phyloP scores from a whole-genome alignment of 2,113 vertebrate species.

The Corvus hawaiiensis region DNA sequence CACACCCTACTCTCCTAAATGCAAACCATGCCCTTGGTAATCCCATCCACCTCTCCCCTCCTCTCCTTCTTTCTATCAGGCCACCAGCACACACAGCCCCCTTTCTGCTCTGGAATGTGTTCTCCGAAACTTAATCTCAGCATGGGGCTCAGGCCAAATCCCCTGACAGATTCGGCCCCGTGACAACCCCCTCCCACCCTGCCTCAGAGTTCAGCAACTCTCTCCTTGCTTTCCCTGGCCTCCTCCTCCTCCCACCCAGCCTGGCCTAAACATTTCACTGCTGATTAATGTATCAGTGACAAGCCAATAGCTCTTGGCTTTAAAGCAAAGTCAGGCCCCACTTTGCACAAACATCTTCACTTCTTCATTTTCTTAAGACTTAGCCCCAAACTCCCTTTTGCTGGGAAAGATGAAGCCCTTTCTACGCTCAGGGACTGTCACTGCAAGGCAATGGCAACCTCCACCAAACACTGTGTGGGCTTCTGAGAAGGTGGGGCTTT shows the following conservation, averaged over 20 bases:
- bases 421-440: background rate
- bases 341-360: constrained; percentile 54
- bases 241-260: constrained; percentile 31
- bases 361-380: constrained; percentile 22
- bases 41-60: constrained; percentile 56
- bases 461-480: background rate
- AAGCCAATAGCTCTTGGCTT: constrained; percentile 67
- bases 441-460: background rate
- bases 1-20: constrained; percentile 39
- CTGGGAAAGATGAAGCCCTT: background rate
- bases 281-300: constrained; percentile 70
- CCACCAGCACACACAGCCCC: constrained; percentile 73
- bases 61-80: constrained; percentile 40
- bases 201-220: background rate
- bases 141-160: constrained; percentile 69
- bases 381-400: background rate
- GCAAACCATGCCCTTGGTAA: constrained; percentile 58
- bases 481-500: background rate
- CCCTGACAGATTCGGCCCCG: constrained; percentile 59
- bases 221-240: background rate
- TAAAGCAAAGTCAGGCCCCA: constrained; percentile 40
- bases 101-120: constrained; percentile 80
- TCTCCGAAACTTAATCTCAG: constrained; percentile 76
- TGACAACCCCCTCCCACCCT: constrained; percentile 48
- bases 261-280: constrained; percentile 70